Percentiles rank a stretch among this genome's conserved stretches.
These are phyloP conservation scores for Poecilia picta DNA, from an alignment of 2,797 vertebrate genomes.

Conservation along the genomic window DNA sequence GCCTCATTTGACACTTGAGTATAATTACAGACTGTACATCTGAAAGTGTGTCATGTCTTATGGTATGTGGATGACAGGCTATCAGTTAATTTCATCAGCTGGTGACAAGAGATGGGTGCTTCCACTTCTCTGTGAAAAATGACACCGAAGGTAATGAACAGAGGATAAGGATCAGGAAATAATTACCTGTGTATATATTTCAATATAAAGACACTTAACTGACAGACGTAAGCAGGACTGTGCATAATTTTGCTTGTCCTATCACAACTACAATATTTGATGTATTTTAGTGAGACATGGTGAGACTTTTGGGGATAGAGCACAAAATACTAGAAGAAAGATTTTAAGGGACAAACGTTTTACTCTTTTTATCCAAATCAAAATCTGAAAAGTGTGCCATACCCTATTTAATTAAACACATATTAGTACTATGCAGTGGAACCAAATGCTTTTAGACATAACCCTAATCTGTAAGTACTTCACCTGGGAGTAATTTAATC, in stretches of 20 bases:
- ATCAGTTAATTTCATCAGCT: constrained; percentile 50
- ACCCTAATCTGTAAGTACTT: background rate
- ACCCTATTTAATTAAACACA: background rate
- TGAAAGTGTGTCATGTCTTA: constrained; percentile 56
- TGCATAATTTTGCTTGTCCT: background rate
- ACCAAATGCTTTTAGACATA: background rate
- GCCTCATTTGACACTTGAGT: constrained; percentile 70
- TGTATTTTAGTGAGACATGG: background rate
- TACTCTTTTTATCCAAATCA: background rate
- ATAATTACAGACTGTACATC: constrained; percentile 56
- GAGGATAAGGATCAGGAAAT: background rate
- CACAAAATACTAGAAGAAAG: background rate
- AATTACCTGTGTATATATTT: constrained; percentile 7
- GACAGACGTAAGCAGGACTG: background rate
- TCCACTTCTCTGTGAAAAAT: background rate
- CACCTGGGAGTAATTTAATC: background rate
- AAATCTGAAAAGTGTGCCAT: background rate
- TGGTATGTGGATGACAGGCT: constrained; percentile 24
- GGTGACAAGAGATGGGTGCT: constrained; percentile 25
- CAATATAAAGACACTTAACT: background rate
- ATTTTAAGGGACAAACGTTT: background rate
- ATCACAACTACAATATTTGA: background rate
- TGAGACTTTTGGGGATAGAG: background rate
- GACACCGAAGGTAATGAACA: background rate
- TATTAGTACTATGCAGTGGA: background rate